These are phyloP conservation scores for Colostygia pectinataria DNA, from an alignment of 2,888 invertebrate species.

Conservation along the genomic window DNA sequence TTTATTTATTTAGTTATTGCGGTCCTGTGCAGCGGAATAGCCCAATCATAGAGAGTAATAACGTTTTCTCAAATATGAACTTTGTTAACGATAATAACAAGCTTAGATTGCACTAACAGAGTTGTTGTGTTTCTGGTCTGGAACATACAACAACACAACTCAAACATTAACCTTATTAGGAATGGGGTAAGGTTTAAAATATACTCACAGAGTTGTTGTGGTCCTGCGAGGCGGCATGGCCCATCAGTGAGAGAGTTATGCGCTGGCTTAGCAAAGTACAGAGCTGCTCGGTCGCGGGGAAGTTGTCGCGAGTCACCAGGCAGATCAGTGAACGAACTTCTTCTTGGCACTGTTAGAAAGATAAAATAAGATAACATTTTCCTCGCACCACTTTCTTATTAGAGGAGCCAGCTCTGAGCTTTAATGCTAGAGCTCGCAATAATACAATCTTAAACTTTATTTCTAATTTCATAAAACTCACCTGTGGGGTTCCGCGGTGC, in stretches of 20 bases:
- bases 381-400: not conserved
- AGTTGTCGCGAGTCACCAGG: slow-evolving; percentile 93
- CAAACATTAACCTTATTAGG: not conserved
- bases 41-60: no score
- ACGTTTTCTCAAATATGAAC: no score
- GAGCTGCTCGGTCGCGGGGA: slow-evolving; percentile 90
- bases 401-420: no score
- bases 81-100: no score
- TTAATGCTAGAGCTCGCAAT: no score
- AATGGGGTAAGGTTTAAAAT: not conserved
- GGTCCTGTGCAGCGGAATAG: no score
- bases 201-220: slow-evolving; percentile 78
- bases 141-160: no score
- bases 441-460: slow-evolving; percentile 5
- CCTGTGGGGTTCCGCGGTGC: slow-evolving; percentile 91
- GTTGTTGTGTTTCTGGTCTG: slow-evolving; percentile 80
- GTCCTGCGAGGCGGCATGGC: slow-evolving; percentile 86
- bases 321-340: slow-evolving; percentile 95
- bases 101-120: slow-evolving; percentile 37
- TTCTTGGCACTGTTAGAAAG: slow-evolving; percentile 86
- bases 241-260: slow-evolving; percentile 90
- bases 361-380: slow-evolving; percentile 5
- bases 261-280: slow-evolving; percentile 92
- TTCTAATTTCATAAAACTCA: slow-evolving; percentile 36
- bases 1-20: no score